A percentile compares a stretch with the other conserved stretches of the same genome.
Conservation (phyloP, 64 coral and sea anemone species). For the Dendronephthya gigantea region DNA sequence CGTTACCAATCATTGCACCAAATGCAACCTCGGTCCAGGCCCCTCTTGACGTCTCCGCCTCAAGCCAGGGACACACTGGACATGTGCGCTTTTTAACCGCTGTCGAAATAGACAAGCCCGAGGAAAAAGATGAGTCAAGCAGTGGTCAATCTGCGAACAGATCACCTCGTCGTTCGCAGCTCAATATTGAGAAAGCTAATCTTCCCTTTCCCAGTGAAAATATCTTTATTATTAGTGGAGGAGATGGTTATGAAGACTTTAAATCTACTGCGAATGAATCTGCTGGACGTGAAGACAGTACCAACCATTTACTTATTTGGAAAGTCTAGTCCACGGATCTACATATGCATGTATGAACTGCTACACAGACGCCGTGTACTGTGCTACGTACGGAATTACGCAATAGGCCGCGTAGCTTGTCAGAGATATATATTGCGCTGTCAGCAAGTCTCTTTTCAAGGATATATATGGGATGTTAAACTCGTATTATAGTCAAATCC, state of each 20-base stretch:
- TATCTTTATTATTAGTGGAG: constrained; percentile 94
- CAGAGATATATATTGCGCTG: not conserved
- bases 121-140: constrained; percentile 48
- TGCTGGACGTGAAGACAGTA: constrained; percentile 98
- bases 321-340: constrained; percentile 40
- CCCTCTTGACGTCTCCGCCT: constrained; percentile 72
- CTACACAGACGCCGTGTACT: not conserved
- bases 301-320: constrained; percentile 93
- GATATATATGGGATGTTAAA: not conserved
- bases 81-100: constrained; percentile 94
- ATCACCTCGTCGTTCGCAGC: not conserved
- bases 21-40: constrained; percentile 81
- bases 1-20: constrained; percentile 79
- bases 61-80: constrained; percentile 86
- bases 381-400: not conserved
- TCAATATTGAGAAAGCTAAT: not conserved
- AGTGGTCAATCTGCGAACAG: constrained; percentile 1
- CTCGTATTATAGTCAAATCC: not conserved
- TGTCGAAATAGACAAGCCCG: constrained; percentile 65
- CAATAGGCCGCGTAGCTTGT: not conserved
- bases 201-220: constrained; percentile 21
- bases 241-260: constrained; percentile 98
- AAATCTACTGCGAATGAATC: constrained; percentile 91
- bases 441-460: not conserved
- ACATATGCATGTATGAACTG: not conserved